phyloP scores from a whole-genome alignment of 2,888 invertebrate species.

The Unio pictorum region DNA sequence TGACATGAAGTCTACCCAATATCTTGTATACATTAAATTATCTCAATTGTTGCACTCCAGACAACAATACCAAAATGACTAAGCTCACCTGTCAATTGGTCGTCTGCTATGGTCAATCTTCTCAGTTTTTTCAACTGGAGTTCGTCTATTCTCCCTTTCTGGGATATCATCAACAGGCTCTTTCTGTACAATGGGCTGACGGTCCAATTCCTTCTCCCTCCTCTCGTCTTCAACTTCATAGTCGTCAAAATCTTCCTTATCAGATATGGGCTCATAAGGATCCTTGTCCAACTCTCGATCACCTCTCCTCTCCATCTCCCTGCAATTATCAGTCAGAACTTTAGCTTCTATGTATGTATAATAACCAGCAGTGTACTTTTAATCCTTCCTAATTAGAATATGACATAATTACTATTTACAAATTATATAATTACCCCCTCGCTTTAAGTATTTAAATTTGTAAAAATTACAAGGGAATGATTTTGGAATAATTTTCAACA shows the following conservation, averaged over 20 bases:
- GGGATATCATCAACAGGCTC: slow-evolving; percentile 68
- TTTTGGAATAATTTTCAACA: no score
- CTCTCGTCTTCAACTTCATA: slow-evolving; percentile 40
- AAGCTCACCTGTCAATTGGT: no score
- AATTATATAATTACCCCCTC: no score
- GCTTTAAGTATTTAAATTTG: no score
- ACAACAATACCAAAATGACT: no score
- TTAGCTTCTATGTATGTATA: background rate
- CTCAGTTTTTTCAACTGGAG: slow-evolving; percentile 24
- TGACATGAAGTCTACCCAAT: no score
- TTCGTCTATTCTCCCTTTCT: slow-evolving; percentile 34
- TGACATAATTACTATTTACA: no score
- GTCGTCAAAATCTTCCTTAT: slow-evolving; percentile 40
- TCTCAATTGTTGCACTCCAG: no score
- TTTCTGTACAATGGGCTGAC: slow-evolving; percentile 52
- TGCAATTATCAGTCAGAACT: slow-evolving; percentile 10
- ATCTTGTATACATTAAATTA: no score
- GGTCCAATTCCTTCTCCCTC: slow-evolving; percentile 18
- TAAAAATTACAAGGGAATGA: no score
- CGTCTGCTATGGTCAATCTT: slow-evolving; percentile 11
- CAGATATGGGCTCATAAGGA: slow-evolving; percentile 36
- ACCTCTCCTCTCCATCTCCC: slow-evolving; percentile 38
- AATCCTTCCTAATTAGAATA: no score
- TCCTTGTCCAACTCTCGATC: slow-evolving; percentile 29
- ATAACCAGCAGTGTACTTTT: background rate